Evolutionary conservation across 2,888 invertebrate species (phyloP), one percentile per base, ranked within the genome.

Genomic region (Xanthia icteritia): DNA sequence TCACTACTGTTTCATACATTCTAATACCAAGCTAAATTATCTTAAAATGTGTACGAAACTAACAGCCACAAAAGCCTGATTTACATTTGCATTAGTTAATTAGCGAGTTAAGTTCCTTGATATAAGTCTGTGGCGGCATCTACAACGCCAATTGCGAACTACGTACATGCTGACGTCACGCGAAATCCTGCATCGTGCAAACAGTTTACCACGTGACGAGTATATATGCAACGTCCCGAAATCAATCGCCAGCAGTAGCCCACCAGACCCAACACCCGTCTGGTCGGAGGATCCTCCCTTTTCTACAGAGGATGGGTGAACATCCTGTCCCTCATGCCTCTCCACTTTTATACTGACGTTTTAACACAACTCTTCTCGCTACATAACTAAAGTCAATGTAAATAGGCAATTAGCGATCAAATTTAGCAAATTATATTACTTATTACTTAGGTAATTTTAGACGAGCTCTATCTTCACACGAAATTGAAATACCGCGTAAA

Each of bases 401-500:
- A 6, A 58, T 58, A 15, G 27, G 2, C 58, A 27, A 58, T 27
- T 15, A 58, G 5, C n/a, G 5, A n/a, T n/a, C 5, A 56, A 56
- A 13, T n/a, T 56, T 13, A n/a, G 31, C n/a, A n/a, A 58, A n/a
- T n/a, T n/a, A n/a, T n/a, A n/a, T n/a, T n/a, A n/a, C n/a, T n/a
- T n/a, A n/a, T n/a, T n/a, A 58, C 27, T 58, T 58, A 20, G 20
- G 6, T 27, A 13, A 45, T 45, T 45, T 67, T 15, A 23, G 23
- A 51, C 2, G 20, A 65, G 11, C n/a, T 54, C n/a, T 36, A 17
- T n/a, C 36, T 36, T 61, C 58, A 54, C 54, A 48, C 36, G 15
- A 15, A n/a, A 27, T 27, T 27, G 1, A 17, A 45, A 60, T 45
- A 23, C 6, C 71, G 76, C 77, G 60, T 51, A 69, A 45, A 67